Conservation (phyloP, 37 sponge, comb jelly and placozoan genomes). For the Petrosia ficiformis region DNA sequence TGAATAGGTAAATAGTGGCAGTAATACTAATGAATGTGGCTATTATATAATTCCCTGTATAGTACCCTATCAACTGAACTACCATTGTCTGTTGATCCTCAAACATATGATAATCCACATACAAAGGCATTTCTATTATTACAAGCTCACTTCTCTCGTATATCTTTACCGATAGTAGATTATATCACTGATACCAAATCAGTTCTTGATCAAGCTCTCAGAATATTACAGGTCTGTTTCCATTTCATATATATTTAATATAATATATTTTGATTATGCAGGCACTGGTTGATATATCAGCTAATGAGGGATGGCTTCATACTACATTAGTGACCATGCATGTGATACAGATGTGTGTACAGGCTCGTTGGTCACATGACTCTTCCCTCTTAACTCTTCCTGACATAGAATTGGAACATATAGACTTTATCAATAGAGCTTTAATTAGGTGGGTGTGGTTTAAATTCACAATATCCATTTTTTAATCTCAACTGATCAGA, state of each 20-base stretch:
- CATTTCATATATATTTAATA: background rate
- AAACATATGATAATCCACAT: constrained; percentile 88
- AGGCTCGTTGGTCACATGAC: constrained; percentile 83
- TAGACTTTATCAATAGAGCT: constrained; percentile 13
- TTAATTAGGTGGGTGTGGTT: background rate
- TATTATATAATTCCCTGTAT: background rate
- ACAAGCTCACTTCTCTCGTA: constrained; percentile 90
- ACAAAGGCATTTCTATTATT: constrained; percentile 90
- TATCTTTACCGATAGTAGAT: constrained; percentile 86
- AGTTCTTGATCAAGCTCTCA: constrained; percentile 92
- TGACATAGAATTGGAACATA: constrained; percentile 46
- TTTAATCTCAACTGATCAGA: background rate
- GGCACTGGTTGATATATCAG: constrained; percentile 91
- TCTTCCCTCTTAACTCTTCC: constrained; percentile 85
- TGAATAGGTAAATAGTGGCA: constrained; percentile 60
- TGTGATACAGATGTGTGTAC: constrained; percentile 93
- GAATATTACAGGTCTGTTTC: constrained; percentile 89
- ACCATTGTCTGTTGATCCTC: constrained; percentile 65
- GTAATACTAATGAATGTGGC: background rate
- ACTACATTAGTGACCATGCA: constrained; percentile 64
- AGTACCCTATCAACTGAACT: constrained; percentile 55
- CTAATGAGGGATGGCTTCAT: constrained; percentile 89
- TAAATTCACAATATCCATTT: background rate
- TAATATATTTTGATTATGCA: constrained; percentile 19
- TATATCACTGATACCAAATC: constrained; percentile 97